Base-by-base conservation (phyloP, 2,888 invertebrate species). In the Patella pellucida region DNA sequence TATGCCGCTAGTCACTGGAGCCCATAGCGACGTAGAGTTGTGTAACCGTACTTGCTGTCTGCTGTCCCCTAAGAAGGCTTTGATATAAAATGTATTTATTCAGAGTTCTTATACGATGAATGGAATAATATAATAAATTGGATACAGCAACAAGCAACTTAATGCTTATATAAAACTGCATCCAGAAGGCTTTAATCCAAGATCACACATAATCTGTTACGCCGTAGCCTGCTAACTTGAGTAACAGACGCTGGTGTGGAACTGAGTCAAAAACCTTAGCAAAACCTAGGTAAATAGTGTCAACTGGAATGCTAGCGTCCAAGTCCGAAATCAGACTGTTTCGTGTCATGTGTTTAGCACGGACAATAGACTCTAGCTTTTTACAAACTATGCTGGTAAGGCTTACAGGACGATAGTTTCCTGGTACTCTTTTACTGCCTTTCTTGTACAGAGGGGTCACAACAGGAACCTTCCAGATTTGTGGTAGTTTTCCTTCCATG, bases 371-470 rank as follows among this genome's bases (percentile, higher is more conserved):
- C 19, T 76, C 76, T 52, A 72, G 27, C 15, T 68, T 23, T 31
- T 76, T 76, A n/a, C 72, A 76, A 31, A 68, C 54, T 31, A 72
- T 69, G 31, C 71, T 67, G 16, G 2, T 31, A 31, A 31, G 31
- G 76, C 72, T 76, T 31, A 76, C 76, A 31, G 72, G 72, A 9
- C 76, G 52, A 54, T 76, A 76, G 68, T 72, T 76, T 19, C 69
- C 56, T 51, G 70, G 54, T n/a, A 16, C 52, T 23, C 52, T 14
- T 16, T 52, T 74, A 4, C 70, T 54, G 9, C 75, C 75, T 52
- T 75, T 75, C 51, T 75, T 75, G n/a, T 71, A 75, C 14, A 71
- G 2, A 11, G 75, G 75, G 56, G 56, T 71, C 23, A 67, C 31
- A 31, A 4, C 31, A 31, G 31, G 3, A 31, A 3, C 31, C 75